Conservation (phyloP, 64 coral and sea anemone species). For the Montipora sp. region DNA sequence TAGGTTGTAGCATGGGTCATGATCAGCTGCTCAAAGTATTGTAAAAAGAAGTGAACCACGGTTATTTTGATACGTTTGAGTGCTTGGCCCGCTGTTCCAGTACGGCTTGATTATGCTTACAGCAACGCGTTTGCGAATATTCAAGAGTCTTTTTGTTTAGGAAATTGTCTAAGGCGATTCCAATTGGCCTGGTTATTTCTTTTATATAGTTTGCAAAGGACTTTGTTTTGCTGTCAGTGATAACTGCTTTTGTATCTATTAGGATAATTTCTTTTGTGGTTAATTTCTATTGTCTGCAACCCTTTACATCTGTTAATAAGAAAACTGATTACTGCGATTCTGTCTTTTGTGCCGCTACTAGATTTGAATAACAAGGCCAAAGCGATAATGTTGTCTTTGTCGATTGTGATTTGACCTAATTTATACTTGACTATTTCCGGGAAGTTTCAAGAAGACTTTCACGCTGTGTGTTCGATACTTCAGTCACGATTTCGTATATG, state of each 20-base stretch:
- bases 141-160: background rate
- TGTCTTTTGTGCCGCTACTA: background rate
- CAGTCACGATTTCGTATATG: background rate
- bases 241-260: conserved; percentile 52
- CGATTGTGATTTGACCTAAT: background rate
- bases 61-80: conserved; percentile 39
- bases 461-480: background rate
- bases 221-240: conserved; percentile 3
- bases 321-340: background rate
- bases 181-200: background rate
- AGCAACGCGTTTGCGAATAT: background rate
- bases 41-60: conserved; percentile 4
- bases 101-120: background rate
- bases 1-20: conserved; percentile 52
- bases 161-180: background rate
- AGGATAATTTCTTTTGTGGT: conserved; percentile 30
- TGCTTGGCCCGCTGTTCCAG: conserved; percentile 5
- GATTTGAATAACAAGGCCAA: background rate
- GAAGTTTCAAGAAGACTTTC: background rate
- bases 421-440: conserved; percentile 3
- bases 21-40: conserved; percentile 51
- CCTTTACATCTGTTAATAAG: conserved; percentile 14
- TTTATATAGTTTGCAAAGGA: background rate
- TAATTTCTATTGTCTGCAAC: conserved; percentile 36
- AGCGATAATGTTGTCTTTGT: conserved; percentile 9